Percentiles rank a stretch among this genome's conserved stretches.
Conservation (phyloP, 2,113 vertebrate species). For the Cololabis saira region DNA sequence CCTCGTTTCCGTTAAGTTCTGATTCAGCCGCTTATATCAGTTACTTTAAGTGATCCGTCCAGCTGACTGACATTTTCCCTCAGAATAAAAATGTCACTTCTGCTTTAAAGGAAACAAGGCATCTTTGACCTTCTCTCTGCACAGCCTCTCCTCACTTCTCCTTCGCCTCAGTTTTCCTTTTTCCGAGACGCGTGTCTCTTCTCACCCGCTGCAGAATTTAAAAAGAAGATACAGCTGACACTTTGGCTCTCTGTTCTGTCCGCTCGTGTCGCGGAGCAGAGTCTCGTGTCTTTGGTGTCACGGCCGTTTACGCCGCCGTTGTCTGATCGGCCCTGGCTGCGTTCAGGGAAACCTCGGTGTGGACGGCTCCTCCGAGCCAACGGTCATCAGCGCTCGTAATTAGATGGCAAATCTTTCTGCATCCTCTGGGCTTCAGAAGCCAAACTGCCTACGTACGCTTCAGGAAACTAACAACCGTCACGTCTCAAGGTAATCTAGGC, state of each 20-base stretch:
- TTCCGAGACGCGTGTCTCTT: constrained; percentile 27
- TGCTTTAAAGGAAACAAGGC: constrained; percentile 38
- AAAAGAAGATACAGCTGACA: constrained; percentile 6
- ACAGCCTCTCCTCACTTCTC: constrained; percentile 12
- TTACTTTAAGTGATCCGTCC: neutral
- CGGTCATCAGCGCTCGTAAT: constrained; percentile 37
- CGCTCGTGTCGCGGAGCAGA: constrained; percentile 10
- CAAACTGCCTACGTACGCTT: constrained; percentile 12
- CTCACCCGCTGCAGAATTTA: constrained; percentile 13
- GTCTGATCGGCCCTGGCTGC: constrained; percentile 28
- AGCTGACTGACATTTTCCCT: constrained; percentile 13
- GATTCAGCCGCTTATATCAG: neutral
- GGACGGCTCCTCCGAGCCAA: constrained; percentile 21
- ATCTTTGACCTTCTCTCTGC: constrained; percentile 51
- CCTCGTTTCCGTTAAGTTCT: neutral
- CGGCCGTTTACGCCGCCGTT: constrained; percentile 6
- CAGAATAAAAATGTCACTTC: constrained; percentile 45
- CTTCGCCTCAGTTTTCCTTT: constrained; percentile 24
- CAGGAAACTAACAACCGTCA: constrained; percentile 21
- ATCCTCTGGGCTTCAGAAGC: constrained; percentile 14
- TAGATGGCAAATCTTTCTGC: constrained; percentile 25
- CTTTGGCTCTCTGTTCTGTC: constrained; percentile 10
- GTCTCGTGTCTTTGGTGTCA: constrained; percentile 26
- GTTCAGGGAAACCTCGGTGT: constrained; percentile 27
- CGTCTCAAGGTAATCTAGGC: constrained; percentile 8